Evolutionary conservation across 2,797 vertebrate genomes (phyloP).

Genomic region (Gymnoscopelus microlampas): DNA sequence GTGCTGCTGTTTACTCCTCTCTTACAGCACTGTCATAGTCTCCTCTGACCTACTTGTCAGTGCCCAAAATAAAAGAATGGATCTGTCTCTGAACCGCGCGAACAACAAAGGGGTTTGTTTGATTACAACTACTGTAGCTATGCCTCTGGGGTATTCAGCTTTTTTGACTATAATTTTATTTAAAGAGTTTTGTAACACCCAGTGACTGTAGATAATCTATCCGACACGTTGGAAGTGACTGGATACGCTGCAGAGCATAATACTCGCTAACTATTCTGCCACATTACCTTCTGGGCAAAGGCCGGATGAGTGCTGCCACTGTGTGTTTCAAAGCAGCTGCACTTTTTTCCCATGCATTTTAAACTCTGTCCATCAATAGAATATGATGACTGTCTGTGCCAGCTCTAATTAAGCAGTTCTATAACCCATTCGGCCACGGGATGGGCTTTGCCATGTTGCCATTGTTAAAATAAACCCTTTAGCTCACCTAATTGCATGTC

Average conservation of each 20-base stretch:
- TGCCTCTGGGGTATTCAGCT: constrained; percentile 53
- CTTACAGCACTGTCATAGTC: constrained; percentile 77
- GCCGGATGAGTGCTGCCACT: constrained; percentile 64
- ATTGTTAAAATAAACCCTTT: constrained; percentile 67
- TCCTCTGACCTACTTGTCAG: constrained; percentile 87
- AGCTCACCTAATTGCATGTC: constrained; percentile 62
- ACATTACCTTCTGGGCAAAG: constrained; percentile 65
- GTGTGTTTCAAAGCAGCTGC: constrained; percentile 72
- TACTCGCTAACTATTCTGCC: constrained; percentile 54
- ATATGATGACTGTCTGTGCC: constrained; percentile 74
- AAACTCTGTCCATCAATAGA: constrained; percentile 70
- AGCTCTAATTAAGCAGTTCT: constrained; percentile 71
- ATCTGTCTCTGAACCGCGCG: constrained; percentile 78
- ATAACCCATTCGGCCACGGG: constrained; percentile 64
- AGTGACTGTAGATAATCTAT: constrained; percentile 52
- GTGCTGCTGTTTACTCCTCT: constrained; percentile 86
- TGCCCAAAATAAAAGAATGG: constrained; percentile 84
- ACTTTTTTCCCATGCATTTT: constrained; percentile 67
- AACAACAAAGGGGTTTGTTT: constrained; percentile 78
- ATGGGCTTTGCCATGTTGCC: constrained; percentile 53
- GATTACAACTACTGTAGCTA: constrained; percentile 44
- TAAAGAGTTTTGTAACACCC: constrained; percentile 55
- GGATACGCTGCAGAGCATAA: constrained; percentile 38
- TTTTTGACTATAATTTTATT: constrained; percentile 24
- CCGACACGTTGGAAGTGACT: constrained; percentile 45